Evolutionary conservation across 2,797 vertebrate species (phyloP).

Genomic region (Sciurus vulgaris): DNA sequence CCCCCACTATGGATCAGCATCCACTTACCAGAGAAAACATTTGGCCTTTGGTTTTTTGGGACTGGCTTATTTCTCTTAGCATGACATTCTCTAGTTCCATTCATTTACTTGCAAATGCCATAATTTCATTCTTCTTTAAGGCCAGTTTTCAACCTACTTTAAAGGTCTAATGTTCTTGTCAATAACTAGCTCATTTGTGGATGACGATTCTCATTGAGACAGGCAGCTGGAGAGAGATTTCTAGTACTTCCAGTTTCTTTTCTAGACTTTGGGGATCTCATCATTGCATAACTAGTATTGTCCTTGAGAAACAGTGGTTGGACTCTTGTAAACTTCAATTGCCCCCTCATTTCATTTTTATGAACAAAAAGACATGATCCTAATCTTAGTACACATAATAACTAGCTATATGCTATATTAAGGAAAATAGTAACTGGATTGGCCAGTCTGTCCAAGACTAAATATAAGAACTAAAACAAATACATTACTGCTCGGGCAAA

Average conservation of each 20-base stretch:
- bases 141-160: slow-evolving; percentile 25
- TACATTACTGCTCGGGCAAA: not conserved
- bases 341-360: not conserved
- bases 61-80: no score
- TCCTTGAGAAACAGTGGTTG: not conserved
- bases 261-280: not conserved
- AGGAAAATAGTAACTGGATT: not conserved
- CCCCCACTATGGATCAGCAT: no score
- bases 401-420: not conserved
- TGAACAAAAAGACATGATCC: not conserved
- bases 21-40: no score
- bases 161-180: not conserved
- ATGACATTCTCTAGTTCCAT: no score
- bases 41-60: no score
- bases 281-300: not conserved
- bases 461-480: not conserved
- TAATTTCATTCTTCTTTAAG: no score
- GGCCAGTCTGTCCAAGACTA: not conserved
- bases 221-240: not conserved
- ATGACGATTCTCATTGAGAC: not conserved
- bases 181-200: not conserved
- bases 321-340: not conserved
- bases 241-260: not conserved
- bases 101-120: no score
- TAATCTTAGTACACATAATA: not conserved